Conservation (phyloP, 2,888 invertebrate species). For the Trissolcus brochymenae region DNA sequence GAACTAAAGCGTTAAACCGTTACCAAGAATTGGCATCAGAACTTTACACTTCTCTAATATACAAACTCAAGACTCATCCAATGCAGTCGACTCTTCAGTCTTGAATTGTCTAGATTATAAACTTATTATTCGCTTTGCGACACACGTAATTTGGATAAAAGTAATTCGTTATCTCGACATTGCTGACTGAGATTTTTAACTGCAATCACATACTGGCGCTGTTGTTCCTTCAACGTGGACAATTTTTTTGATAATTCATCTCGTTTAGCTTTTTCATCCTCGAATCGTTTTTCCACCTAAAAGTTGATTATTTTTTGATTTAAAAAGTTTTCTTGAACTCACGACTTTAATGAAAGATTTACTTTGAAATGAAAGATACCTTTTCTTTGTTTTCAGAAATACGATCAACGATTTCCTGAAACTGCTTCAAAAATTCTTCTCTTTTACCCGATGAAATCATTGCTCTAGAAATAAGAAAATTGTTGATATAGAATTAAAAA, state of each 20-base stretch:
- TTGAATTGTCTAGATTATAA: too few relatives aligned
- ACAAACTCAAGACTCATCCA: constrained; percentile 8
- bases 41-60: neutral
- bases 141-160: constrained; percentile 66
- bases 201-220: constrained; percentile 86
- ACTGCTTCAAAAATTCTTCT: constrained; percentile 93
- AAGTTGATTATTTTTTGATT: constrained; percentile 4
- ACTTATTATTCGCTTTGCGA: too few relatives aligned
- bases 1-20: neutral
- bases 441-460: constrained; percentile 87
- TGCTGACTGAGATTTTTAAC: constrained; percentile 87
- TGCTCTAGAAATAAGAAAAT: constrained; percentile 79
- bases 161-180: constrained; percentile 83
- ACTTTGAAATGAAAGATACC: too few relatives aligned
- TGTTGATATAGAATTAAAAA: too few relatives aligned
- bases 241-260: constrained; percentile 82
- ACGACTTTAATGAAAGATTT: neutral
- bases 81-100: neutral
- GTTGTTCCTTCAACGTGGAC: constrained; percentile 82
- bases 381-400: constrained; percentile 91
- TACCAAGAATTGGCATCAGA: constrained; percentile 5
- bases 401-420: constrained; percentile 92
- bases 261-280: constrained; percentile 82
- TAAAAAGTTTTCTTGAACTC: neutral
- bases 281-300: constrained; percentile 79